Evolutionary conservation across 2,888 invertebrate species (phyloP), one percentile per base, ranked within the genome.

Genomic region (Clistopyga incitator): DNA sequence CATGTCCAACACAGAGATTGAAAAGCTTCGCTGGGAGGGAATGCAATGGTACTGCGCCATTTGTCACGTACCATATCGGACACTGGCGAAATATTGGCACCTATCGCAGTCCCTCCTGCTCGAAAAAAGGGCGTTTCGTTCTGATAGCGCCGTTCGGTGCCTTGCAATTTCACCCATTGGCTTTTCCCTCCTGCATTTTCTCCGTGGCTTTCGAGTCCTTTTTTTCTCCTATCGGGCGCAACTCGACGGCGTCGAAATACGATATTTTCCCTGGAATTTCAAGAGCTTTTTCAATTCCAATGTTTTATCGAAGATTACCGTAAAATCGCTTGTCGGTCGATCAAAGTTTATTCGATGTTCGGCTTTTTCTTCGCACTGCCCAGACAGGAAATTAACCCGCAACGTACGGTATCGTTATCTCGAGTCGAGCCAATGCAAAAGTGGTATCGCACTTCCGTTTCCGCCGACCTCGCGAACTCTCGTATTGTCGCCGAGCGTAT

Each of bases 401-500:
- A 34, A 61, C 34, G n/a, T n/a, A 29, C 15, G 29, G 6, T n/a
- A n/a, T 59, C 13, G 59, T 10, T 59, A 59, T 29, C n/a, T 61
- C n/a, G 34, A 34, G 34, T 34, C 8, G 61, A 61, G n/a, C 29
- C 59, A 2, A 25, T n/a, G 61, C 61, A 61, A 61, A 61, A 34
- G 59, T 4, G 61, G 11, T 61, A 59, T 59, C 59, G 29, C 10
- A 6, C 15, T 34, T 34, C 34, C 34, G 34, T 34, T 61, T 2
- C 18, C 34, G n/a, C 18, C 34, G 61, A n/a, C 18, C 61, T 61
- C n/a, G 61, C 18, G 8, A 20, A 4, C 13, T 11, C 78, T 72
- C 74, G 78, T 78, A 50, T 77, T 34, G 50, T 71, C 15, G 72
- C 65, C 59, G 20, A 77, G 67, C 42, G 77, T 77, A 67, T 23